phyloP scores from a whole-genome alignment of 2,113 vertebrate species.

The Amblyornis subalaris region DNA sequence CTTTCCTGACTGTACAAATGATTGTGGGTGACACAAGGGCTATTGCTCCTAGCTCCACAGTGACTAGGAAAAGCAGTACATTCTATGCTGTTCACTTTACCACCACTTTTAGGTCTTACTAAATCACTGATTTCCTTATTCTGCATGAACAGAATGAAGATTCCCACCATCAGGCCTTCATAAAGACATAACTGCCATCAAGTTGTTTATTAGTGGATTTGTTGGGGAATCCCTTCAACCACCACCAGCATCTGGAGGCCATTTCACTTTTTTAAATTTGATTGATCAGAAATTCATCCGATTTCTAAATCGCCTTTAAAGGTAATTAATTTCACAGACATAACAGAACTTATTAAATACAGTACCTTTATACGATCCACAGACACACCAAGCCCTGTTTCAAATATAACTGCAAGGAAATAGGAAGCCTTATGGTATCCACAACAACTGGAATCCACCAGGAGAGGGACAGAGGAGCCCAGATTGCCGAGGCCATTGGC shows the following conservation, averaged over 20 bases:
- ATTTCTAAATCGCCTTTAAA: background rate
- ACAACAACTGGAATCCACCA: constrained; percentile 83
- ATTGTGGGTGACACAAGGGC: background rate
- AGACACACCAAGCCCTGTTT: constrained; percentile 77
- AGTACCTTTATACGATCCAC: constrained; percentile 77
- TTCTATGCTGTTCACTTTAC: background rate
- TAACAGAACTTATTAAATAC: background rate
- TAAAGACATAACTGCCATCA: background rate
- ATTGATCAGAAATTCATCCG: background rate
- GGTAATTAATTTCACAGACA: background rate
- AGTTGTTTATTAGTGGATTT: background rate
- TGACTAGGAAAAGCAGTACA: background rate
- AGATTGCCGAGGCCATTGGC: constrained; percentile 42
- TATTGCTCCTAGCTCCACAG: background rate
- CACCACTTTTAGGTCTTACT: background rate
- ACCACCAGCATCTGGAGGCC: background rate
- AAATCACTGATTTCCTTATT: background rate
- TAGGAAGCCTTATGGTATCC: constrained; percentile 88
- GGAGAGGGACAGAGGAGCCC: constrained; percentile 57
- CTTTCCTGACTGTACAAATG: background rate
- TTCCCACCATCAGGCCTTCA: background rate
- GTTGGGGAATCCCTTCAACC: background rate
- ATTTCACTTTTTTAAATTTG: background rate
- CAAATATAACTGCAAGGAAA: constrained; percentile 81
- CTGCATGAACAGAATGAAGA: background rate